These are phyloP conservation scores for Pipistrellus pygmaeus DNA, from an alignment of 2,797 vertebrate species.

Conservation along the genomic window DNA sequence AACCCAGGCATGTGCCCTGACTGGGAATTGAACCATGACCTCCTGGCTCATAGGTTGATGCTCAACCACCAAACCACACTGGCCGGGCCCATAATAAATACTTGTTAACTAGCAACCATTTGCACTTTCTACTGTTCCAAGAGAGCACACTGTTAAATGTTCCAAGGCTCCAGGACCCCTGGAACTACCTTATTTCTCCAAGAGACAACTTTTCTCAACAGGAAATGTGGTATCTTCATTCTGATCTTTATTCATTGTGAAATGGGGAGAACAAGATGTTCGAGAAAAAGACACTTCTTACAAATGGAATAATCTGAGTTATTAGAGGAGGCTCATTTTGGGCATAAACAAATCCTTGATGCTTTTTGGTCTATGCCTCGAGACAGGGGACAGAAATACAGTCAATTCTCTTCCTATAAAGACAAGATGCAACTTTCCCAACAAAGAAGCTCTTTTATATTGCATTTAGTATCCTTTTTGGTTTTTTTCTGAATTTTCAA, in stretches of 20 bases:
- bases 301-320: background rate
- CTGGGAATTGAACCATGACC: too few relatives aligned
- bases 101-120: background rate
- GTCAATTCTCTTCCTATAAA: background rate
- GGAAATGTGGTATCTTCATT: background rate
- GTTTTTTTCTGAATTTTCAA: too few relatives aligned
- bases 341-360: slow-evolving; percentile 16
- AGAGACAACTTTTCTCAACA: background rate
- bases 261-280: background rate
- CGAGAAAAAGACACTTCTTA: background rate
- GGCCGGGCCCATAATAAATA: background rate
- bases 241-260: background rate
- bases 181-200: background rate
- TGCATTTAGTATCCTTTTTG: too few relatives aligned
- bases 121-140: background rate
- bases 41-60: too few relatives aligned
- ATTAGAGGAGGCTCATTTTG: background rate
- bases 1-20: too few relatives aligned
- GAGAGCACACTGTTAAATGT: background rate
- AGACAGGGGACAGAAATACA: background rate
- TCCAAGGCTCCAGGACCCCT: background rate
- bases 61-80: too few relatives aligned
- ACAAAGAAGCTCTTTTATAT: background rate
- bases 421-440: background rate
- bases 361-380: background rate